phyloP scores from a whole-genome alignment of 2,888 invertebrate species.

The Caenorhabditis angaria region DNA sequence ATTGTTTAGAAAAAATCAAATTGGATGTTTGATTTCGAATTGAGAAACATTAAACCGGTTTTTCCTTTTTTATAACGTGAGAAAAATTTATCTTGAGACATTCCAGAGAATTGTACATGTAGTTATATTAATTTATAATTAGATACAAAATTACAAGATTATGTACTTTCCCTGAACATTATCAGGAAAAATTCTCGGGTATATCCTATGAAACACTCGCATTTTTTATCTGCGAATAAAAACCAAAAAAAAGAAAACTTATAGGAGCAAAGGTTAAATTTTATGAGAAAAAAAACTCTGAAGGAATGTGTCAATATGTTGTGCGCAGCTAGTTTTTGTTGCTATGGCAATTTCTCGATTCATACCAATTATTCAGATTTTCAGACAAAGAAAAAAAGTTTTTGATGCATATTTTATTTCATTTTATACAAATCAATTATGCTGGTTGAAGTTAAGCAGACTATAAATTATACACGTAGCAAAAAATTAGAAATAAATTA shows the following conservation, averaged over 20 bases:
- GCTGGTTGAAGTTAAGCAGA: not conserved
- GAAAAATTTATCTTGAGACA: no score
- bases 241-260: not conserved
- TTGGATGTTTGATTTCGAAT: no score
- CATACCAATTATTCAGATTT: not conserved
- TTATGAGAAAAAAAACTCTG: not conserved
- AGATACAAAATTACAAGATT: no score
- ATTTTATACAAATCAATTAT: not conserved
- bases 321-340: not conserved
- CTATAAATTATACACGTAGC: not conserved
- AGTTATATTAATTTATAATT: no score
- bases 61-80: no score
- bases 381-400: not conserved
- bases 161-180: no score
- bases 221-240: no score
- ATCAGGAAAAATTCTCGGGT: no score
- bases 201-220: not conserved
- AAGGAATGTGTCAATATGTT: not conserved
- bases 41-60: no score
- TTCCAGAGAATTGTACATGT: no score
- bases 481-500: not conserved
- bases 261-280: not conserved
- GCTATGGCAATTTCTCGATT: not conserved
- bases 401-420: not conserved
- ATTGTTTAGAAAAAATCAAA: no score